Evolutionary conservation across 2,113 vertebrate species (phyloP).

Genomic region (Hydrochoerus hydrochaeris): DNA sequence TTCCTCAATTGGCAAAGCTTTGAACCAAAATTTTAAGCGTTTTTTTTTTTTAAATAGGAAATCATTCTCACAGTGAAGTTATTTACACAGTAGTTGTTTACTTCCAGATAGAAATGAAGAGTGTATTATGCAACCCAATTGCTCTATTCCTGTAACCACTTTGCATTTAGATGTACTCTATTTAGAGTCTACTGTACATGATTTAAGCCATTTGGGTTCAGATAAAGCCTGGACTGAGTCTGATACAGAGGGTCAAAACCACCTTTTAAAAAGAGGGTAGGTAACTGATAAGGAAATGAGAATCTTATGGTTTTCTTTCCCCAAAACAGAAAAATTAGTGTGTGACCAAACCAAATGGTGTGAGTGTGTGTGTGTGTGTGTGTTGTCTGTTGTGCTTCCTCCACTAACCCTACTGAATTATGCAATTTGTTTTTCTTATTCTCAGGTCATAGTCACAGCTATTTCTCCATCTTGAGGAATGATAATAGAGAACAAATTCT

Average conservation of each 20-base stretch:
- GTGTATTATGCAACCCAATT: conserved; percentile 55
- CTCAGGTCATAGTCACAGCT: background rate
- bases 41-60: background rate
- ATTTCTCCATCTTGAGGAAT: conserved; percentile 6
- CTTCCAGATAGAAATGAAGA: conserved; percentile 59
- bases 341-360: background rate
- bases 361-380: background rate
- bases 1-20: conserved; percentile 34
- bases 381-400: background rate
- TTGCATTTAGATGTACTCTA: conserved; percentile 72
- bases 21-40: conserved; percentile 45
- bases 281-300: conserved; percentile 1
- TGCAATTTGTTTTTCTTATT: background rate
- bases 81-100: conserved; percentile 60
- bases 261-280: conserved; percentile 13
- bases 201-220: conserved; percentile 68
- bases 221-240: background rate
- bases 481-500: background rate
- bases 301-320: background rate
- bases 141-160: conserved; percentile 67
- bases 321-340: conserved; percentile 6
- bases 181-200: conserved; percentile 59
- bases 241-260: conserved; percentile 36
- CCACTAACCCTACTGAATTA: background rate
- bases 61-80: background rate